Evolutionary conservation across 2,113 vertebrate genomes (phyloP).

Genomic region (Daphoenositta chrysoptera): DNA sequence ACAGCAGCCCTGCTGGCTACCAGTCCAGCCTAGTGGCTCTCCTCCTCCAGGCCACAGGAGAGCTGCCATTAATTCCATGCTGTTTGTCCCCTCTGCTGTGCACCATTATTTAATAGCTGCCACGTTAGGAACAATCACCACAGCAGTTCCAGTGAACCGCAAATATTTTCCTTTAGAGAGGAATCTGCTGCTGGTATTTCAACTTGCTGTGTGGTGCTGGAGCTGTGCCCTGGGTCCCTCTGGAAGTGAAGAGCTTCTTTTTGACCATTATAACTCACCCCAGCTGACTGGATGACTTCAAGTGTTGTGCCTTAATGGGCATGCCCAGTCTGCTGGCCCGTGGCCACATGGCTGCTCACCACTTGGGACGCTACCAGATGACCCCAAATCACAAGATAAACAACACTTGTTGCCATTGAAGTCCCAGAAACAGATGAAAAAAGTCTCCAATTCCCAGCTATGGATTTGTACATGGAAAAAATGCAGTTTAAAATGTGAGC

Average conservation of each 20-base stretch:
- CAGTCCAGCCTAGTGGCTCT: background rate
- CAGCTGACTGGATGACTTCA: constrained; percentile 51
- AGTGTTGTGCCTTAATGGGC: constrained; percentile 2
- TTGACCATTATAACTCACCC: background rate
- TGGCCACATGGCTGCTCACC: constrained; percentile 39
- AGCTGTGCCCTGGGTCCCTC: constrained; percentile 29
- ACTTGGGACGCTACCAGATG: constrained; percentile 15
- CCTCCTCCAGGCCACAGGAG: background rate
- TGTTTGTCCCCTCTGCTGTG: background rate
- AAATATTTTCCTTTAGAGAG: constrained; percentile 35
- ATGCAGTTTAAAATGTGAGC: background rate
- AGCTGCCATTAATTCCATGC: background rate
- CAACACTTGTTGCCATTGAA: constrained; percentile 12
- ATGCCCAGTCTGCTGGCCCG: background rate
- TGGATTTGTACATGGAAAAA: background rate
- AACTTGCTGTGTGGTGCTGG: constrained; percentile 32
- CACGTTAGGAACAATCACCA: background rate
- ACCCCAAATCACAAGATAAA: constrained; percentile 28
- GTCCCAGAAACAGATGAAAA: background rate
- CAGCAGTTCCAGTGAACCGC: constrained; percentile 40
- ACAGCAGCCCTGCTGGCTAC: background rate
- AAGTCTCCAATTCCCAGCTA: background rate
- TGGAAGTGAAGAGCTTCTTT: background rate
- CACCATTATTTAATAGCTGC: constrained; percentile 6
- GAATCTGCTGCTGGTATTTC: constrained; percentile 35